Conservation (phyloP, 2,113 vertebrate species). For the Phrynosoma platyrhinos region DNA sequence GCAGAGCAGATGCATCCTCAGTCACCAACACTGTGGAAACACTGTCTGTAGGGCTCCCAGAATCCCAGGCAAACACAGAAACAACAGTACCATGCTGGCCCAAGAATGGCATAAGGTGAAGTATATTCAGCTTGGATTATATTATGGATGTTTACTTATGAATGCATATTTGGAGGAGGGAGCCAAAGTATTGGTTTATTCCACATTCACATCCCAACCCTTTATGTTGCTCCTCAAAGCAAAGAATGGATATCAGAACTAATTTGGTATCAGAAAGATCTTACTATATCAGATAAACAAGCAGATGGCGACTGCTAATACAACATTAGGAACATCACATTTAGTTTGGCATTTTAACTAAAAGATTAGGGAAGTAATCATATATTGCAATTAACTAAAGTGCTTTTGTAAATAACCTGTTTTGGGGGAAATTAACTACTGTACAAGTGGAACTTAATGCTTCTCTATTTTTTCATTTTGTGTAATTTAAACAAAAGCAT, state of each 20-base stretch:
- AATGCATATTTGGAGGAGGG: not conserved
- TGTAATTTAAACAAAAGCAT: not conserved
- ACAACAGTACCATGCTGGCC: no score
- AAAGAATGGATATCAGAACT: constrained; percentile 9
- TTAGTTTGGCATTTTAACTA: no score
- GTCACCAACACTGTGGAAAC: no score
- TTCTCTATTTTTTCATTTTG: not conserved
- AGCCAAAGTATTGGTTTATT: not conserved
- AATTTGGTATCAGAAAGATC: not conserved
- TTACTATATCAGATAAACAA: not conserved
- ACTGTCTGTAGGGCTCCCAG: no score
- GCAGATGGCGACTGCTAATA: not conserved
- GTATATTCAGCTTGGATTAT: not conserved
- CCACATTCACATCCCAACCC: not conserved
- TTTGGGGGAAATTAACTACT: not conserved
- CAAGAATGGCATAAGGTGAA: not conserved
- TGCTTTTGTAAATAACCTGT: not conserved
- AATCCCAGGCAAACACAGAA: no score
- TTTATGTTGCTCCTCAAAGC: not conserved
- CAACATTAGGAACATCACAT: not conserved
- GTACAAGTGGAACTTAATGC: not conserved
- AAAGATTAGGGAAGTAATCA: not conserved
- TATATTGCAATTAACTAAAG: not conserved
- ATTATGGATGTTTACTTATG: not conserved
- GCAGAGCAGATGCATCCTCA: no score